Percentiles rank a stretch among this genome's conserved stretches.
phyloP scores from a whole-genome alignment of 1,140 invertebrate species.

The Telenomus remus region DNA sequence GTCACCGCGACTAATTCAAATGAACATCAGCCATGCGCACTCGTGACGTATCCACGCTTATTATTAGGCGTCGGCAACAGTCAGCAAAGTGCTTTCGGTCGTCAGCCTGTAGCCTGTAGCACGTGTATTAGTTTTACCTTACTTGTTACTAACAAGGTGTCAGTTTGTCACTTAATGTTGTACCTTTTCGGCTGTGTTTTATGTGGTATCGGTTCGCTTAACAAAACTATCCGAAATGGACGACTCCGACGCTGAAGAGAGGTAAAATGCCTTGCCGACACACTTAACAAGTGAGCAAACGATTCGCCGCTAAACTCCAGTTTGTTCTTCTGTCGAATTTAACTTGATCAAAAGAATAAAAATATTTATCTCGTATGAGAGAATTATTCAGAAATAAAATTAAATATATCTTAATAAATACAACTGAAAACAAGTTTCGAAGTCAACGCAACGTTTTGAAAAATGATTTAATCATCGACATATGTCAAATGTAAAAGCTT shows the following conservation, averaged over 20 bases:
- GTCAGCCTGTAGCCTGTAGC: conserved; percentile 5
- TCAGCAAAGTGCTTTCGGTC: conserved; percentile 31
- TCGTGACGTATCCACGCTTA: conserved; percentile 41
- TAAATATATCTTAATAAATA: too few species aligned
- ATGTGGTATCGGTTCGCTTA: not conserved
- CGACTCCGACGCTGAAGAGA: conserved; percentile 40
- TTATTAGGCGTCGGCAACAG: conserved; percentile 52
- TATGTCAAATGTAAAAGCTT: too few species aligned
- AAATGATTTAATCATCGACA: too few species aligned
- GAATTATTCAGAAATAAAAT: not conserved
- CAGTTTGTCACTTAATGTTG: too few species aligned
- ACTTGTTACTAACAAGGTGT: conserved; percentile 26
- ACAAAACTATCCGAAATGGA: conserved; percentile 14
- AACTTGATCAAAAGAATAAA: not conserved
- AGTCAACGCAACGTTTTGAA: too few species aligned
- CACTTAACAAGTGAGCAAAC: conserved; percentile 2
- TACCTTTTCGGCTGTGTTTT: not conserved
- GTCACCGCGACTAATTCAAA: conserved; percentile 24
- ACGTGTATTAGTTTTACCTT: conserved; percentile 20
- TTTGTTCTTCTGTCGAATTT: not conserved
- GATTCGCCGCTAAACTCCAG: not conserved
- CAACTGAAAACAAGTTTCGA: too few species aligned
- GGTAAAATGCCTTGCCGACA: conserved; percentile 25
- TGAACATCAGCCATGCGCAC: conserved; percentile 48
- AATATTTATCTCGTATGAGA: too few species aligned